Evolutionary conservation across 1,140 invertebrate species (phyloP), one percentile per base, ranked within the genome.

Genomic region (Drosophila willistoni): DNA sequence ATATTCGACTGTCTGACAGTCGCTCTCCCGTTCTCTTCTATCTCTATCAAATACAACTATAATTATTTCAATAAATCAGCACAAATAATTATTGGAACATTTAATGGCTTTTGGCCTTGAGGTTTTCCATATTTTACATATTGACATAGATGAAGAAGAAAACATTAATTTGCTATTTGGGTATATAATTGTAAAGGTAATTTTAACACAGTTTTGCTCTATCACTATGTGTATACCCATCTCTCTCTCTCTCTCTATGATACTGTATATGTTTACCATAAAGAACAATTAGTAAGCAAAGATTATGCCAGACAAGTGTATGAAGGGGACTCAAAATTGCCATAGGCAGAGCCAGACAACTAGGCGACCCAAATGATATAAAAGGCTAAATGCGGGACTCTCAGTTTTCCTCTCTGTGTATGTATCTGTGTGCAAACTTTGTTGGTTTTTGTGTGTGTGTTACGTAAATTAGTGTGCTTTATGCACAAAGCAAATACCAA

Each of bases 261-360:
- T 33, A 36, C 14, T 19, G 17, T 19, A 39, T 19, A 19, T 39
- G 7, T n/a, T 29, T 59, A 1, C 39, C 36, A 51, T 71, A 73
- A 87, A 80, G 79, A 66, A 72, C 78, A 83, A 89, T 89, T 89
- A 87, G 76, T 71, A 56, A 44, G 54, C 22, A 51, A 76, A 69
- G 68, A 77, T 87, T 71, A 87, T 73, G 79, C 75, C 79, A 77
- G 68, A 67, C 41, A 66, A 71, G 51, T 36, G 1, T 36, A 0
- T 47, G n/a, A 5, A 14, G 4, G n/a, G 13, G n/a, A 9, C 13
- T 47, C 2, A 19, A 47, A 47, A 47, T 51, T 51, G 55, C 63
- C 71, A 63, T 57, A 71, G 61, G 57, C 57, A 39, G 4, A 56
- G 77, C 22, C 70, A 77, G 77, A 71, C 75, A 87, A 87, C 68